Evolutionary conservation across 2,888 invertebrate species (phyloP), one percentile per base, ranked within the genome.

Genomic region (Dexiosoma caninum): DNA sequence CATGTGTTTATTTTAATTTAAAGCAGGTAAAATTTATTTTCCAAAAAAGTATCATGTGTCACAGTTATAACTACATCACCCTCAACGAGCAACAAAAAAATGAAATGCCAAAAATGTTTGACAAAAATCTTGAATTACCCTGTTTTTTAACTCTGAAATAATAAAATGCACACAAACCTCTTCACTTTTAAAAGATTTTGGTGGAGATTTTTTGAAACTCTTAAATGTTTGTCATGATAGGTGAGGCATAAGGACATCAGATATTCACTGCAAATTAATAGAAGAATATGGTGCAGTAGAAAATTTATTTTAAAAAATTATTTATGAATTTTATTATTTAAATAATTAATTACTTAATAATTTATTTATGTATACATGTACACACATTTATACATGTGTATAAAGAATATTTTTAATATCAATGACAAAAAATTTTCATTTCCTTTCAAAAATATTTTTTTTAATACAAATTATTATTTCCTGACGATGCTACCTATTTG

Each of bases 101-200:
- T 51, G 8, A 5, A 4, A 40, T 1, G 21, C n/a, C 9, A 32
- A 35, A 59, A n/a, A 51, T 62, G 42, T 66, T 72, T 76, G 66
- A 76, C 53, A 78, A 74, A 51, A 60, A 69, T 80, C 80, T 83
- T 81, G 44, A 81, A 78, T 83, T 83, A 78, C 83, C 60, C 62
- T n/a, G n/a, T 35, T 37, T 71, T 27, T 35, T n/a, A 14, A 8
- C 19, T 55, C 42, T 42, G 12, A n/a, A 42, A 32, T 19, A 60
- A 44, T 37, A 59, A 59, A 27, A 10, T 57, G 27, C 57, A 19
- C 12, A 30, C 8, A 49, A 35, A 16, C n/a, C 12, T 46, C 32
- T 64, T 9, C n/a, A 7, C n/a, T 23, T 35, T 44, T 16, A 0
- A 53, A 9, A 5, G 9, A 42, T 4, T 35, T 35, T 35, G 2